Conservation (phyloP, 2,113 vertebrate species). For the Amazona guildingii region DNA sequence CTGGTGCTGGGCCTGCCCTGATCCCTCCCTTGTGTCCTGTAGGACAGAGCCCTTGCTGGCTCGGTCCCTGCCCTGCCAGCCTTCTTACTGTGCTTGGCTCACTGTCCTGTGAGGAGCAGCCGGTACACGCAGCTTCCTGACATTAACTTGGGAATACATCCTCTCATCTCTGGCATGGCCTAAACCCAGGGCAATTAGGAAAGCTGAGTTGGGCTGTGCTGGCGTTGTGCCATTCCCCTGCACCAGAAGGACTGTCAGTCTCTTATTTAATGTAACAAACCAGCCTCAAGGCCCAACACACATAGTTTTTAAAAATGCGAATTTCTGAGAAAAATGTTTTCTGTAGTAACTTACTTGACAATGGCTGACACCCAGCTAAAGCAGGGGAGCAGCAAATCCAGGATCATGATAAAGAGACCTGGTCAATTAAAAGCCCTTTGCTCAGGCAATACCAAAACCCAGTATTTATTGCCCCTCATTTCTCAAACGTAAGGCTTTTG, state of each 20-base stretch:
- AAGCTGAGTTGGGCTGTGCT: background rate
- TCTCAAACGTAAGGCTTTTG: background rate
- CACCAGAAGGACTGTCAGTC: background rate
- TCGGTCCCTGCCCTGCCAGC: background rate
- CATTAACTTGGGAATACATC: background rate
- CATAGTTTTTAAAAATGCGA: background rate
- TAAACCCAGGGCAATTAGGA: background rate
- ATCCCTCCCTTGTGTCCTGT: background rate
- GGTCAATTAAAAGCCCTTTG: background rate
- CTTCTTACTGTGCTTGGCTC: background rate
- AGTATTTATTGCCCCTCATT: background rate
- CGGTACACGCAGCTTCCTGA: fast-evolving
- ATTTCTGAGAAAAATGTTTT: background rate
- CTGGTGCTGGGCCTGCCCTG: background rate
- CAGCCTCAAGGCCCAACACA: background rate
- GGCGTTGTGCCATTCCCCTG: background rate
- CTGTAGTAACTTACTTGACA: background rate
- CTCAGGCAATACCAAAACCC: background rate
- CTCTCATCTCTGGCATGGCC: background rate
- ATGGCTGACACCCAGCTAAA: background rate
- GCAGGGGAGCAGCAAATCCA: background rate
- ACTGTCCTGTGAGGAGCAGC: background rate
- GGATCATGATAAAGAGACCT: background rate
- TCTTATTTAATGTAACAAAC: background rate
- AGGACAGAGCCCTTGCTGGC: background rate